Conservation (phyloP, 2,113 vertebrate species). For the Xiphias gladius region DNA sequence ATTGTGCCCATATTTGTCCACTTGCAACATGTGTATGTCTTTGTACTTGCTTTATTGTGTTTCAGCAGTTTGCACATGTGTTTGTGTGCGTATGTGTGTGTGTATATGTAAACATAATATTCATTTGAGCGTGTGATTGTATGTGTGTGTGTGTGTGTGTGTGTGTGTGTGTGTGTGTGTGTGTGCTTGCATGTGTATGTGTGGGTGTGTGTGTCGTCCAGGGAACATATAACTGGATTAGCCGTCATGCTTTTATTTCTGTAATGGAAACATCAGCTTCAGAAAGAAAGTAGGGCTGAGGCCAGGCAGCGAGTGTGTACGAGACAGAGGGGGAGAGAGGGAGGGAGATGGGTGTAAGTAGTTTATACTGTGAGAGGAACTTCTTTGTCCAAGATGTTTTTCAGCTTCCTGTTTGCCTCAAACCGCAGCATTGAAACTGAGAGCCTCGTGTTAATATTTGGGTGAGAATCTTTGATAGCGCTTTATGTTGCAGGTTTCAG, state of each 20-base stretch:
- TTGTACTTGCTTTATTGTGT: slow-evolving; percentile 6
- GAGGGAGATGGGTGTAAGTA: background rate
- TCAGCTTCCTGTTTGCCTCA: slow-evolving; percentile 22
- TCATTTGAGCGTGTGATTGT: background rate
- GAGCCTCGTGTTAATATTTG: background rate
- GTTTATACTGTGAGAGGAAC: slow-evolving; percentile 14
- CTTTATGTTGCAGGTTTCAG: background rate
- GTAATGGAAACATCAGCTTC: slow-evolving; percentile 80
- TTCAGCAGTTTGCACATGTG: slow-evolving; percentile 11
- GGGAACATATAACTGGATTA: slow-evolving; percentile 83
- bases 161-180: slow-evolving; percentile 40
- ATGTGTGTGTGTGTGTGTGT: slow-evolving; percentile 34
- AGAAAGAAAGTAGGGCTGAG: slow-evolving; percentile 73
- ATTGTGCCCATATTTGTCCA: slow-evolving; percentile 18
- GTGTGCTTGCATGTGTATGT: background rate
- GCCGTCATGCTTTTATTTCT: slow-evolving; percentile 84
- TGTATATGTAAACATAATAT: background rate
- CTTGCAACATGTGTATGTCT: slow-evolving; percentile 34
- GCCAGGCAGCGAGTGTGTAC: slow-evolving; percentile 32
- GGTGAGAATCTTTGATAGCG: background rate
- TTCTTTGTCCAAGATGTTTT: slow-evolving; percentile 17
- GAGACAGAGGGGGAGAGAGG: background rate
- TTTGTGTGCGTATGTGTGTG: slow-evolving; percentile 8
- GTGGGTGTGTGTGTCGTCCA: slow-evolving; percentile 68
- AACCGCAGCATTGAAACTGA: background rate